Percentiles rank a stretch among this genome's conserved stretches.
These are phyloP conservation scores for Agrypnia vestita DNA, from an alignment of 1,140 invertebrate species.

Conservation along the genomic window DNA sequence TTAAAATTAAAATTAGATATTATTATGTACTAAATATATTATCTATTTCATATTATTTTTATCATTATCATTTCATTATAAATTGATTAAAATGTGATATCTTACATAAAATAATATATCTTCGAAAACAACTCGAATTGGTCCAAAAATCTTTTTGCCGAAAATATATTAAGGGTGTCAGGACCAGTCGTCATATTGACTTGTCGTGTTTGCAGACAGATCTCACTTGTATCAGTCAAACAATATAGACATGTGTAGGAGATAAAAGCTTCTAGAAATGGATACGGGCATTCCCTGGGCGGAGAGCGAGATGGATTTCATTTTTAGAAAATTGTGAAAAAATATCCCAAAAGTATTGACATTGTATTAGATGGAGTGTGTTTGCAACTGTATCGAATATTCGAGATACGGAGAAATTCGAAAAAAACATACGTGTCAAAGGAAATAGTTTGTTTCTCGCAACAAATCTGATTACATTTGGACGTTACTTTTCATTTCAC, in stretches of 20 bases:
- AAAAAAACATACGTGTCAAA: no score
- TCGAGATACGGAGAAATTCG: no score
- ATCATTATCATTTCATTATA: no score
- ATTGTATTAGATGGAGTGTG: not conserved
- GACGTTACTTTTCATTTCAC: no score
- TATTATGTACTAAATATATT: no score
- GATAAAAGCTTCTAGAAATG: conserved; percentile 9
- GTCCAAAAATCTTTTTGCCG: not conserved
- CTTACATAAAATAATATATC: not conserved
- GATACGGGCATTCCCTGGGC: not conserved
- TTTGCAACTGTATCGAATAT: no score
- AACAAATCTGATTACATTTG: no score
- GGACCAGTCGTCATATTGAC: conserved; percentile 34
- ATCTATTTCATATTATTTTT: no score
- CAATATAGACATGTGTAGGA: conserved; percentile 35
- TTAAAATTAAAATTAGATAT: no score
- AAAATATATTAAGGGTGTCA: conserved; percentile 15
- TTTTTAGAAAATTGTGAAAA: conserved; percentile 15
- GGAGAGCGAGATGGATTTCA: not conserved
- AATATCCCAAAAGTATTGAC: not conserved
- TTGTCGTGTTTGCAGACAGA: conserved; percentile 27
- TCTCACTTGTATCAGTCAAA: conserved; percentile 27
- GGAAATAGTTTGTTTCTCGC: no score
- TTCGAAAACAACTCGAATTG: not conserved
- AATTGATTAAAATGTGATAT: no score